These are phyloP conservation scores for Himalopsyche tibetana DNA, from an alignment of 2,888 invertebrate genomes.

Conservation along the genomic window DNA sequence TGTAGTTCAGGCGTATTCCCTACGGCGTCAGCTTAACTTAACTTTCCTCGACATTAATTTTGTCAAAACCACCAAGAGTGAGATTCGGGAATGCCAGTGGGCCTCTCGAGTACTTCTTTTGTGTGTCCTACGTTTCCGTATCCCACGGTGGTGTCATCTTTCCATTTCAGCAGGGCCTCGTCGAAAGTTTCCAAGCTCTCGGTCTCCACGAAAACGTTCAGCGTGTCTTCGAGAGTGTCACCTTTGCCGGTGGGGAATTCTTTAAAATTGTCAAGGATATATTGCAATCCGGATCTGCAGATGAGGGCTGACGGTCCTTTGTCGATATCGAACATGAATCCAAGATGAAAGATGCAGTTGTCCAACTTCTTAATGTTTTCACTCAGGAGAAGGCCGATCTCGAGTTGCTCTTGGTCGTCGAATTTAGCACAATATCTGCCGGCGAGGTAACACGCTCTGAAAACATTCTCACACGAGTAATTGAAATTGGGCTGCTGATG, in stretches of 20 bases:
- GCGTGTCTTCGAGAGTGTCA: neutral
- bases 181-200: conserved; percentile 17
- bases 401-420: conserved; percentile 6
- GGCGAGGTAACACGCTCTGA: neutral
- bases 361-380: conserved; percentile 12
- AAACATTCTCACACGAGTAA: neutral
- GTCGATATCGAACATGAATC: conserved; percentile 15
- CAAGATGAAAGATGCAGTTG: conserved; percentile 9
- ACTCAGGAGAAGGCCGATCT: conserved; percentile 23
- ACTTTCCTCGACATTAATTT: neutral
- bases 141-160: neutral
- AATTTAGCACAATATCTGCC: neutral
- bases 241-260: conserved; percentile 4
- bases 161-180: conserved; percentile 5
- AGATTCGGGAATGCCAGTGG: neutral
- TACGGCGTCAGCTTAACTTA: neutral
- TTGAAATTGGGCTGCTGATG: neutral
- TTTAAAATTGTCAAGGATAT: neutral
- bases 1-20: neutral
- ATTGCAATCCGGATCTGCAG: neutral
- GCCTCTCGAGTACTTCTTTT: neutral
- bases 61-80: conserved; percentile 15
- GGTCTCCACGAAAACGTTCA: neutral
- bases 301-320: conserved; percentile 15
- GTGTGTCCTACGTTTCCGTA: neutral